Base-by-base conservation (phyloP, 2,888 invertebrate species). In the Dryocosmus kuriphilus region DNA sequence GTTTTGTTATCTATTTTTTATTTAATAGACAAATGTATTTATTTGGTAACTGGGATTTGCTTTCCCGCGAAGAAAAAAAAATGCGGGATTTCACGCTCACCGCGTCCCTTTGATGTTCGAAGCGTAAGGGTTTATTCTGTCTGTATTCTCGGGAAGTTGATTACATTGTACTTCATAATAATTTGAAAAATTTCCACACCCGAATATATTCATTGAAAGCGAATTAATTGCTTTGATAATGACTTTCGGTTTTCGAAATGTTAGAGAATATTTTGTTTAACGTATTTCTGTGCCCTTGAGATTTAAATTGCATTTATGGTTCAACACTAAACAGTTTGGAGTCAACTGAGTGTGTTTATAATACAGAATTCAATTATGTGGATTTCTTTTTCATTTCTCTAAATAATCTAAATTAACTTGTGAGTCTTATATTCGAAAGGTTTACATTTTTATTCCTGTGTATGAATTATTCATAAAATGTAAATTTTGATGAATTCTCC, bases 41-140 rank as follows among this genome's bases (percentile, higher is more conserved):
- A 24, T 6, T n/a, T 38, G 16, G 11, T 24, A 35, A 38, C 6
- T 62, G 46, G n/a, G 51, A 32, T 27, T 11, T 46, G 19, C 19
- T 11, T 27, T 71, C 46, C 51, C 46, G 51, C 27, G 32, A 19
- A 5, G 8, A 30, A 30, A 16, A 65, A 46, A 51, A 71, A 67
- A 27, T 51, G 71, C 71, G 71, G 71, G 71, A 71, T 51, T 46
- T 71, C 30, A 19, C 9, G 14, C 51, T 30, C n/a, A 71, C 30
- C 30, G 71, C 71, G 71, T 71, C 71, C 30, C 19, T 51, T 51
- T 11, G n/a, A 11, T 51, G 6, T 71, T 51, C 4, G 38, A n/a
- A 7, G 24, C 24, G 22, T 65, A 11, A 24, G n/a, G 22, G 30
- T 32, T 16, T 62, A 19, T 62, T 30, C 19, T 11, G 16, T 11